phyloP scores from a whole-genome alignment of 2,888 invertebrate species.

The Dorcus parallelipipedus region DNA sequence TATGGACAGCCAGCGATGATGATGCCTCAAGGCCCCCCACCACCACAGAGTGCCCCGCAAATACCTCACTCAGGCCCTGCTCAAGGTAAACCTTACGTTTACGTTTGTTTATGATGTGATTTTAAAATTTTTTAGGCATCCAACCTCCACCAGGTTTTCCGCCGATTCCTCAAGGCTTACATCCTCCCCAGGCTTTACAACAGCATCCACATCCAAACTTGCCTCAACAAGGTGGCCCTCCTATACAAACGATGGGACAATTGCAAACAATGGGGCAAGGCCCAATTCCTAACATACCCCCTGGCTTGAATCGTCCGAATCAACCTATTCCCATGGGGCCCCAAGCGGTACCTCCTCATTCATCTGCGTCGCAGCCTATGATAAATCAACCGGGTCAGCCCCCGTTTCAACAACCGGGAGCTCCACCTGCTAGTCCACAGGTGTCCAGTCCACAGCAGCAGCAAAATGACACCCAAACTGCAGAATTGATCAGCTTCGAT shows the following conservation, averaged over 20 bases:
- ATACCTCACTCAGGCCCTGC: slow-evolving; percentile 19
- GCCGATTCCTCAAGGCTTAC: slow-evolving; percentile 16
- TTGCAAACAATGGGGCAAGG: neutral
- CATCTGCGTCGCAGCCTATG: slow-evolving; percentile 22
- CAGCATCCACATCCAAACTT: neutral
- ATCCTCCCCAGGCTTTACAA: slow-evolving; percentile 12
- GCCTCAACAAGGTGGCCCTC: slow-evolving; percentile 12
- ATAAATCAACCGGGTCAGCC: slow-evolving; percentile 23
- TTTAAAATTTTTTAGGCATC: neutral
- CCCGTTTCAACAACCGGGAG: slow-evolving; percentile 29
- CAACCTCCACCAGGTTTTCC: slow-evolving; percentile 30
- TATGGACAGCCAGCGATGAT: slow-evolving; percentile 25
- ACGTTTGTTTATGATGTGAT: neutral
- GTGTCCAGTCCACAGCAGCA: slow-evolving; percentile 37
- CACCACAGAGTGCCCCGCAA: slow-evolving; percentile 26
- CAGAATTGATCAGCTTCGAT: slow-evolving; percentile 80
- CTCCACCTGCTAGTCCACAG: slow-evolving; percentile 32
- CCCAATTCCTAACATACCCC: neutral
- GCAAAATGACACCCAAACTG: slow-evolving; percentile 58
- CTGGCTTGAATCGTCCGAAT: neutral
- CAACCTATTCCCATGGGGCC: slow-evolving; percentile 8
- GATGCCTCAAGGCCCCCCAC: slow-evolving; percentile 26
- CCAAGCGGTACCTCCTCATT: slow-evolving; percentile 12
- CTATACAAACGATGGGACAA: slow-evolving; percentile 13
- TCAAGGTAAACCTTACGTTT: neutral